Evolutionary conservation across 2,888 invertebrate genomes (phyloP), one percentile per base, ranked within the genome.

Genomic region (Hyposoter didymator): DNA sequence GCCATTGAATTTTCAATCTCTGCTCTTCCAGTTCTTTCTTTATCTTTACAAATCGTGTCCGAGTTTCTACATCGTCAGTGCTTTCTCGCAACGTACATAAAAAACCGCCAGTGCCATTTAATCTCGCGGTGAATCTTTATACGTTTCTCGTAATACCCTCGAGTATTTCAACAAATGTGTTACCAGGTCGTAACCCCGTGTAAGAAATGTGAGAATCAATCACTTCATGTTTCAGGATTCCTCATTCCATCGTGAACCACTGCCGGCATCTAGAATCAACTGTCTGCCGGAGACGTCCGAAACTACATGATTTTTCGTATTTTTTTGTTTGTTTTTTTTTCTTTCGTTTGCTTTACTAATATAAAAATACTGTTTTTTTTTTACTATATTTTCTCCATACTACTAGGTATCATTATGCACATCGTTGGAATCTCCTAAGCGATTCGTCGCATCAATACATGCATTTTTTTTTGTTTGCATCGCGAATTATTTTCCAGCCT

Each of bases 331-430:
- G n/a, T n/a, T 66, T 55, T 49, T 74, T 69, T 69, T 66, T 17
- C 35, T 35, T 74, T 59, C 22, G 66, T 84, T 79, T 70, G 35
- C 32, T 72, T 83, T 52, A 85, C 89, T 90, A 90, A 92, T 92
- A 92, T 89, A 92, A 92, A 92, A 92, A 92, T 92, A 92, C 92
- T 92, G 92, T 91, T 92, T 91, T 92, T 88, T 90, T 89, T 90
- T 90, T 90, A 89, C 89, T 88, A 90, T 90, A 90, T 90, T 89
- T 85, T 89, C 86, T 88, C 81, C 89, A 87, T 89, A 84, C 84
- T 78, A 90, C 87, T 86, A 88, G 83, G 89, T 89, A 89, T 85
- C 81, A 87, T 90, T 89, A 90, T 87, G 91, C 91, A 87, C 87
- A 91, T 91, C 88, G 89, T 90, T 90, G 91, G 89, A 90, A 88